phyloP scores from a whole-genome alignment of 2,888 invertebrate genomes.

The Cheilosia grossa region DNA sequence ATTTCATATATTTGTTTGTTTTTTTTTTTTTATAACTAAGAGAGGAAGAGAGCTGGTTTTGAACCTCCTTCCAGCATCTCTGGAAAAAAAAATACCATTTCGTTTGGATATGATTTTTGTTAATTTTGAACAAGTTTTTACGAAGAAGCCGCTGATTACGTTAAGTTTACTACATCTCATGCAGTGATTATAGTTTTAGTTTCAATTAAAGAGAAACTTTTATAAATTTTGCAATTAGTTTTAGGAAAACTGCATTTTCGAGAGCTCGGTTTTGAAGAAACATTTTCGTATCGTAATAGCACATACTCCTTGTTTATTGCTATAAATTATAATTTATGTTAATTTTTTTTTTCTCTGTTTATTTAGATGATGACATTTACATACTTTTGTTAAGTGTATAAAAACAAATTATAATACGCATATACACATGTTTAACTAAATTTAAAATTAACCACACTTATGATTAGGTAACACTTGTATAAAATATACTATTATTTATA shows the following conservation, averaged over 20 bases:
- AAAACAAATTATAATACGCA: constrained; percentile 37
- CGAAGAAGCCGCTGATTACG: constrained; percentile 35
- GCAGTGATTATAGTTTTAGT: constrained; percentile 37
- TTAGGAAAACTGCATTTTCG: constrained; percentile 22
- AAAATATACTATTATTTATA: constrained; percentile 61
- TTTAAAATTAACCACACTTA: constrained; percentile 59
- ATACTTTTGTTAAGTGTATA: constrained; percentile 62
- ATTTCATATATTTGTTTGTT: constrained; percentile 37
- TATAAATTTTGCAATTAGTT: constrained; percentile 22
- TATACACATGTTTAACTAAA: constrained; percentile 60
- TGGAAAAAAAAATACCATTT: constrained; percentile 15
- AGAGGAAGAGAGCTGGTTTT: constrained; percentile 10
- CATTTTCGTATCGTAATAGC: neutral
- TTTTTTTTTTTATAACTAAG: constrained; percentile 33
- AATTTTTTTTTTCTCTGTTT: constrained; percentile 50
- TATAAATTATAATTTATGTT: constrained; percentile 38
- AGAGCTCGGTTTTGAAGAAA: constrained; percentile 11
- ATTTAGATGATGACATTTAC: constrained; percentile 67
- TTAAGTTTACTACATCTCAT: constrained; percentile 23
- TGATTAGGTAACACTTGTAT: constrained; percentile 56
- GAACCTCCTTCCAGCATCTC: constrained; percentile 1
- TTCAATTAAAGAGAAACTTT: constrained; percentile 35
- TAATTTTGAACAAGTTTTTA: constrained; percentile 32
- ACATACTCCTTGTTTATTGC: constrained; percentile 17
- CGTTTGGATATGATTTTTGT: constrained; percentile 17